These are phyloP conservation scores for Eulithis prunata DNA, from an alignment of 2,888 invertebrate genomes.

Conservation along the genomic window DNA sequence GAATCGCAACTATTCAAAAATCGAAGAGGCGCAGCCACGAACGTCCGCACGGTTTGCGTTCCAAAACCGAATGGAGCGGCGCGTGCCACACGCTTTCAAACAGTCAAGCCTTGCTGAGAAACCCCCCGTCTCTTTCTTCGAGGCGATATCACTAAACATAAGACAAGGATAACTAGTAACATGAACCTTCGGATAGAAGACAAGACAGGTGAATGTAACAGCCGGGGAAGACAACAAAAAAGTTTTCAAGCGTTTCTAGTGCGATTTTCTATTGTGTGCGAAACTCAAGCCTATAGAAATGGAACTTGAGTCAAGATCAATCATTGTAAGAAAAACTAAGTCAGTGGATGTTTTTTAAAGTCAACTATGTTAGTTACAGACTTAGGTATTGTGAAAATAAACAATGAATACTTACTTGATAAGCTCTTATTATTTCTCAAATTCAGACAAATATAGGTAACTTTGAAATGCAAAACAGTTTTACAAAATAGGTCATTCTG, in stretches of 20 bases:
- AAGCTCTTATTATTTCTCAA: no score
- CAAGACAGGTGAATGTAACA: slow-evolving; percentile 79
- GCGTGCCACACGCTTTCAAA: slow-evolving; percentile 77
- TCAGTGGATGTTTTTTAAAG: no score
- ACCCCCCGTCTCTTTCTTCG: slow-evolving; percentile 71
- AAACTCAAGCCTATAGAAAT: slow-evolving; percentile 53
- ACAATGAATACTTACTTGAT: not conserved
- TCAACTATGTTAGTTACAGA: no score
- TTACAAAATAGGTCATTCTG: no score
- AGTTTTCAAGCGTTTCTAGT: slow-evolving; percentile 73
- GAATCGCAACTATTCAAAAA: slow-evolving; percentile 59
- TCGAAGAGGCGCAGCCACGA: slow-evolving; percentile 45
- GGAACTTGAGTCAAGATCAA: slow-evolving; percentile 46
- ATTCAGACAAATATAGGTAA: no score
- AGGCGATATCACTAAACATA: slow-evolving; percentile 44
- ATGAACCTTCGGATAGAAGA: slow-evolving; percentile 55
- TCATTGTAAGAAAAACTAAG: slow-evolving; percentile 17
- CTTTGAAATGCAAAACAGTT: no score
- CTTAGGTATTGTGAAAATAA: not conserved
- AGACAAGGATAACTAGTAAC: slow-evolving; percentile 71
- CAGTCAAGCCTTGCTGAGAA: slow-evolving; percentile 55
- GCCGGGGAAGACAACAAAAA: slow-evolving; percentile 71
- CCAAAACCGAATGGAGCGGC: slow-evolving; percentile 79
- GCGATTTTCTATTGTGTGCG: slow-evolving; percentile 63
- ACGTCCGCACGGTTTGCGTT: slow-evolving; percentile 67